Percentiles rank a stretch among this genome's conserved stretches.
Conservation (phyloP, 2,797 vertebrate genomes). For the Hipposideros larvatus region DNA sequence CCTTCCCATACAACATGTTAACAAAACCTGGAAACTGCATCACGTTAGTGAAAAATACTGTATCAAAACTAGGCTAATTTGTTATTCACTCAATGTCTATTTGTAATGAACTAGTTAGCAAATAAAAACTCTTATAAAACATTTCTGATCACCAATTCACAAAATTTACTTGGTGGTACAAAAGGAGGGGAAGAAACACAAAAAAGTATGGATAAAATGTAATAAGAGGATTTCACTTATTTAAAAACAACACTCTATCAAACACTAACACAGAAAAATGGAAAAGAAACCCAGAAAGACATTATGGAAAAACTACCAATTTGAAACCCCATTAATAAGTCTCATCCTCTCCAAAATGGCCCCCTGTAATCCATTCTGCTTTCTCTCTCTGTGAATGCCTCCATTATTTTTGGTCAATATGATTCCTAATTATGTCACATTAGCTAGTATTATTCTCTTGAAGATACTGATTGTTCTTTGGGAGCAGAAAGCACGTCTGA, state of each 20-base stretch:
- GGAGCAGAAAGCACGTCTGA: neutral
- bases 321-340: neutral
- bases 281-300: neutral
- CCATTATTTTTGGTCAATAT: neutral
- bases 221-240: neutral
- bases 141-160: constrained; percentile 21
- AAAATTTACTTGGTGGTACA: neutral
- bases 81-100: neutral
- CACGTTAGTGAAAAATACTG: constrained; percentile 31
- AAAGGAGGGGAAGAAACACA: neutral
- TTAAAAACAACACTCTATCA: neutral
- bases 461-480: neutral
- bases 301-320: neutral
- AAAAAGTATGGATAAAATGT: neutral
- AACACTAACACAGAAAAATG: constrained; percentile 24
- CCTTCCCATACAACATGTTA: constrained; percentile 54
- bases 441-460: neutral
- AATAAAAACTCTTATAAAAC: constrained; percentile 39
- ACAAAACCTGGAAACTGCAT: constrained; percentile 57
- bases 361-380: neutral
- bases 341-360: neutral
- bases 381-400: neutral
- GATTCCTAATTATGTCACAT: neutral
- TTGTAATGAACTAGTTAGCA: constrained; percentile 8
- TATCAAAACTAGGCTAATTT: constrained; percentile 27